Evolutionary conservation across 1,140 invertebrate species (phyloP), one percentile per base, ranked within the genome.

Genomic region (Sycophaga agraensis): DNA sequence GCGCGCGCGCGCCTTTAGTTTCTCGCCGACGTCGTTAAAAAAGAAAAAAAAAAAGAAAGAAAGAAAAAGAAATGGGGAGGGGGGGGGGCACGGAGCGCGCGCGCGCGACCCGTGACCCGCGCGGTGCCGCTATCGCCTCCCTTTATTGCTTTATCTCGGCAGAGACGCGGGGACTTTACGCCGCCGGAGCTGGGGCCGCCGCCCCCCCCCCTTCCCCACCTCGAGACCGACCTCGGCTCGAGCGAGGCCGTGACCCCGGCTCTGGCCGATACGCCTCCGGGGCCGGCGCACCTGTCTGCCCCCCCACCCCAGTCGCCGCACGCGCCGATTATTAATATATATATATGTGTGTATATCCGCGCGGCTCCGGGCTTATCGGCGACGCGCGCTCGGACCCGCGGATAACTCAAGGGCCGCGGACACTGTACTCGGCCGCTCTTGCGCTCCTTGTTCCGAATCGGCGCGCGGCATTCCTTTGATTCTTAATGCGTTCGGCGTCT

Each of bases 141-240:
- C 69, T 76, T 77, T 77, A 77, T 78, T 78, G 73, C 75, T 74
- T 78, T 75, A 76, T 74, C 71, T 70, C 61, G 57, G 49, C 56
- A n/a, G n/a, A n/a, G 56, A 61, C 55, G 65, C 59, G 60, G 65
- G 63, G 59, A 65, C 59, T 67, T 66, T 65, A 67, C 66, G 60
- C 65, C n/a, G n/a, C n/a, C n/a, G n/a, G n/a, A n/a, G n/a, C 22
- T 61, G 60, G 64, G 58, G 68, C 65, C 66, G 71, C 68, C 71
- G 70, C 65, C 40, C 19, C 5, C 5, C 40, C n/a, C n/a, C 40
- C 28, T 11, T 11, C 28, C 28, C 28, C 28, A 31, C 5, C 28
- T n/a, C 70, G 62, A 62, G 42, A 49, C n/a, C n/a, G n/a, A n/a
- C n/a, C n/a, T n/a, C n/a, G n/a, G n/a, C n/a, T n/a, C n/a, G n/a